Percentiles rank a stretch among this genome's conserved stretches.
Conservation (phyloP, 2,888 invertebrate species). For the Molanna angustata region DNA sequence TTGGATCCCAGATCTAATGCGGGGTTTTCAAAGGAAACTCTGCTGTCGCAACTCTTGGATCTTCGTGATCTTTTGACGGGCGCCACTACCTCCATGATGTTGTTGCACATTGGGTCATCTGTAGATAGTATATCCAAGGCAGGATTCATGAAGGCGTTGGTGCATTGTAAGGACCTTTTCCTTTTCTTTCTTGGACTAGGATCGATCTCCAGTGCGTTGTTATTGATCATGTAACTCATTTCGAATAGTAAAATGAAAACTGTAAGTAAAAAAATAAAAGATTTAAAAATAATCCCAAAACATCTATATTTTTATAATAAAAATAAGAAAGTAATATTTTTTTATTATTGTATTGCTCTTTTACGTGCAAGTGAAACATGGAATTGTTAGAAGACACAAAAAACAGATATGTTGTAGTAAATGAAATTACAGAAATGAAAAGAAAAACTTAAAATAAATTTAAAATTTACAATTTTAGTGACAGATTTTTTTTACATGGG, state of each 20-base stretch:
- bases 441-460: no score
- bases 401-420: no score
- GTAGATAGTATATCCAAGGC: slow-evolving; percentile 49
- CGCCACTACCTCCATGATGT: slow-evolving; percentile 50
- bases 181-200: slow-evolving; percentile 43
- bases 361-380: no score
- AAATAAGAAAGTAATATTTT: no score
- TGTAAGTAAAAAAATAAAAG: neutral
- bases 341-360: no score
- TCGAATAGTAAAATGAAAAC: neutral
- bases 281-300: no score
- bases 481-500: no score
- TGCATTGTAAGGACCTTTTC: slow-evolving; percentile 43
- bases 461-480: no score
- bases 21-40: slow-evolving; percentile 47
- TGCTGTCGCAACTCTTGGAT: slow-evolving; percentile 44
- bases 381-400: no score
- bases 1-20: slow-evolving; percentile 48
- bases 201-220: slow-evolving; percentile 51
- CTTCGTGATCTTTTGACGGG: slow-evolving; percentile 47
- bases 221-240: slow-evolving; percentile 37
- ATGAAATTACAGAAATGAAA: no score
- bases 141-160: slow-evolving; percentile 49
- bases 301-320: no score
- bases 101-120: slow-evolving; percentile 53